Evolutionary conservation across 2,113 vertebrate species (phyloP), one percentile per base, ranked within the genome.

Genomic region (Edolisoma coerulescens): DNA sequence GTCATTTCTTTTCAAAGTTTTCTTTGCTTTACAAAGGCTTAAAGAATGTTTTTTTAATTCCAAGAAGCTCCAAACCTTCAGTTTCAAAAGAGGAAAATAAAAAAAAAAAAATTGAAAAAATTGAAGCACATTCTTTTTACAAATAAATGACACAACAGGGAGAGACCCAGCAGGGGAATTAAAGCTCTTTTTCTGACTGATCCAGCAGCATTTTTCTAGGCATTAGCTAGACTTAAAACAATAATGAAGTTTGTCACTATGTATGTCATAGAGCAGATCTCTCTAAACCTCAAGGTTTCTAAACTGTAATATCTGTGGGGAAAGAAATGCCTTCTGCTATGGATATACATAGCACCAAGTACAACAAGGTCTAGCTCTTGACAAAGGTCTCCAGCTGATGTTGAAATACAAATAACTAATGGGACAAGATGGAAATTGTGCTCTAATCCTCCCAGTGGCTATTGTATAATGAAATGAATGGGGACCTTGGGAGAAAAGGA

Each of bases 1-100:
- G 97, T 98, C 97, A 97, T 97, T 98, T 95, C 95, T 97, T 97
- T 98, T 97, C 96, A 95, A 96, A 80, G 95, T 85, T 96, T 95
- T 78, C 96, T 97, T 94, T 79, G 71, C 83, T 89, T 90, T 91
- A 88, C 91, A 97, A 97, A 97, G 80, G 87, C 69, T 84, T 94
- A 60, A 79, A 83, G 76, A 54, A 3, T 54, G 57, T 59, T 52
- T 26, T 49, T 24, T 47, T 11, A n/a, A 39, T 82, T 77, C 64
- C 82, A 92, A 95, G 90, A 88, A 95, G 90, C 73, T 68, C 57
- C 56, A 82, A 88, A 85, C 16, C 16, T 64, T 90, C 45, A 0
- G n/a, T 44, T 50, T 90, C 74, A 93, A 94, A 79, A 95, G 82
- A 80, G 11, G 30, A 87, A 95, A 77, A 61, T 68, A n/a, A 44